A percentile compares a stretch with the other conserved stretches of the same genome.
These are phyloP conservation scores for Drosophila eugracilis DNA, from an alignment of 1,140 invertebrate species.

Conservation along the genomic window DNA sequence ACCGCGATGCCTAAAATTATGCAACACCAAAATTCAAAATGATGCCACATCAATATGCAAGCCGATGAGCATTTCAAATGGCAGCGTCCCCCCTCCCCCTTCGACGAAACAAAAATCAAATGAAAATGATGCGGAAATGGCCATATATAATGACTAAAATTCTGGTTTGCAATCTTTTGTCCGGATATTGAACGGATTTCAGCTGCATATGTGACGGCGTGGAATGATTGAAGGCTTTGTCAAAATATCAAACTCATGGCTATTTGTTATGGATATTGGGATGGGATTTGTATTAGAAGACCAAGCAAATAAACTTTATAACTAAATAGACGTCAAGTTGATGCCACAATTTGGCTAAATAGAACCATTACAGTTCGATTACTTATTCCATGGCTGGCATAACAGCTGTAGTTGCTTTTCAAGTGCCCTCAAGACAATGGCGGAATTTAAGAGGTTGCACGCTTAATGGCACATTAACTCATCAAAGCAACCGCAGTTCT, in stretches of 20 bases:
- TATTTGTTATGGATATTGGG: constrained; percentile 12
- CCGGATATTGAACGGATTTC: constrained; percentile 54
- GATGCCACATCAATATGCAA: constrained; percentile 51
- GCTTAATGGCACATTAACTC: constrained; percentile 74
- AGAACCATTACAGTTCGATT: constrained; percentile 26
- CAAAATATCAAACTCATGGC: constrained; percentile 18
- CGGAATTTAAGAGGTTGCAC: constrained; percentile 46
- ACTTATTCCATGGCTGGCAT: constrained; percentile 19
- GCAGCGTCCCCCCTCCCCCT: no score
- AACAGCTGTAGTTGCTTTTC: constrained; percentile 16
- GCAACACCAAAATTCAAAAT: constrained; percentile 43
- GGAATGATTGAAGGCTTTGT: constrained; percentile 55
- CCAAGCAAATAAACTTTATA: constrained; percentile 20
- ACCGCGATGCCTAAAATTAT: constrained; percentile 55
- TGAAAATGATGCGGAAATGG: constrained; percentile 58
- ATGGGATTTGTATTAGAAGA: no score
- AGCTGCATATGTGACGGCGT: constrained; percentile 49
- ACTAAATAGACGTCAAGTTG: neutral
- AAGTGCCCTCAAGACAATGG: constrained; percentile 29
- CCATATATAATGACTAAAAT: constrained; percentile 43
- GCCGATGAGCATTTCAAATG: constrained; percentile 19
- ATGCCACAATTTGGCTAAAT: constrained; percentile 35
- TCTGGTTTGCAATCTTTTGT: neutral
- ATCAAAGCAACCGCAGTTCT: constrained; percentile 55
- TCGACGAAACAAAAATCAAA: constrained; percentile 43